Conservation (phyloP, 2,888 invertebrate species). For the Gryllus longicercus region DNA sequence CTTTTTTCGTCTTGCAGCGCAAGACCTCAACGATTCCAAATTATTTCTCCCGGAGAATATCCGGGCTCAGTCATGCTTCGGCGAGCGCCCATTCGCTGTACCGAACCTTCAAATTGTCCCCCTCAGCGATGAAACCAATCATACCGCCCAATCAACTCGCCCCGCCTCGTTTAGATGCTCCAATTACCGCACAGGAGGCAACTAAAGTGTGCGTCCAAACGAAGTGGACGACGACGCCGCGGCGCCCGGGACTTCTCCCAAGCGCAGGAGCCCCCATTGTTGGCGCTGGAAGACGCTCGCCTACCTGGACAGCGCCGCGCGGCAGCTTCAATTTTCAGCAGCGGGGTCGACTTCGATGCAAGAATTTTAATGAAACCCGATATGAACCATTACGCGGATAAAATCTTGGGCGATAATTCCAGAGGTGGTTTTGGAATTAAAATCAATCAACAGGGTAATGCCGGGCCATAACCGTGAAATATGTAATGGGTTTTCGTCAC, state of each 20-base stretch:
- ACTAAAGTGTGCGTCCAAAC: too few relatives aligned
- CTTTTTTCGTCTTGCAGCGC: too few relatives aligned
- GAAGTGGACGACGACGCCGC: too few relatives aligned
- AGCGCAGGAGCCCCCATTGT: too few relatives aligned
- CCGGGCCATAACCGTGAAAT: background rate
- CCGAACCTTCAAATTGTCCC: background rate
- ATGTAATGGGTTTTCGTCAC: constrained; percentile 4
- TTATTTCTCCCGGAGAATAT: too few relatives aligned
- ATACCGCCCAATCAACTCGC: background rate
- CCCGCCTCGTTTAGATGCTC: background rate
- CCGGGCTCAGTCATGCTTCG: too few relatives aligned
- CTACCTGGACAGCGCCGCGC: too few relatives aligned
- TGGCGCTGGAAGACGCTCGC: too few relatives aligned
- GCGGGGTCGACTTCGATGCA: background rate
- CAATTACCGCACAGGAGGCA: background rate
- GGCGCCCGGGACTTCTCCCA: too few relatives aligned
- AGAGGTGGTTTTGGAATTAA: constrained; percentile 17
- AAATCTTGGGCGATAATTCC: constrained; percentile 17
- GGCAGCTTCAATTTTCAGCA: background rate
- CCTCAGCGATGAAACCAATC: background rate
- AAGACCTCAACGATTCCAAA: too few relatives aligned
- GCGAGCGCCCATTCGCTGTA: background rate
- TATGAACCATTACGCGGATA: constrained; percentile 5
- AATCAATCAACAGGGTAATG: constrained; percentile 7
- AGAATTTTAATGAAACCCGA: constrained; percentile 7